A percentile compares a stretch with the other conserved stretches of the same genome.
Conservation (phyloP, 2,113 vertebrate species). For the Rhodinocichla rosea region DNA sequence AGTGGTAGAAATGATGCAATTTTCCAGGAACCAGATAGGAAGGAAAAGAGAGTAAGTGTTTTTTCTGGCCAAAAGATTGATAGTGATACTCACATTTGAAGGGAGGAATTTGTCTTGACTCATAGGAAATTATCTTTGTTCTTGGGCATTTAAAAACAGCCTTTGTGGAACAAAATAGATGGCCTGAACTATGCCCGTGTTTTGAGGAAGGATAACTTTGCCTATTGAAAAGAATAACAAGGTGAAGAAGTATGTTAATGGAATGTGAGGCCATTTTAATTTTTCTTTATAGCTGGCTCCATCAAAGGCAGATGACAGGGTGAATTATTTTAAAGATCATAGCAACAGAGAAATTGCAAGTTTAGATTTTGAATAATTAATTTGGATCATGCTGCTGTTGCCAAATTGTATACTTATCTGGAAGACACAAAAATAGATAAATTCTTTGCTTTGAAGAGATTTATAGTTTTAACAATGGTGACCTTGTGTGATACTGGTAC, state of each 20-base stretch:
- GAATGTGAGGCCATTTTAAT: neutral
- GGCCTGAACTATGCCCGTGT: neutral
- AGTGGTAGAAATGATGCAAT: neutral
- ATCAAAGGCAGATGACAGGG: neutral
- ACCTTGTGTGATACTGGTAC: neutral
- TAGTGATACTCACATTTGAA: neutral
- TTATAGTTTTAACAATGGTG: neutral
- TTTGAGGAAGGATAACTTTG: conserved; percentile 6
- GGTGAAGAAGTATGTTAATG: neutral
- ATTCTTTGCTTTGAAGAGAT: neutral
- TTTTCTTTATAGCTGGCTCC: neutral
- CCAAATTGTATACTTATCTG: neutral
- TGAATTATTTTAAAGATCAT: neutral
- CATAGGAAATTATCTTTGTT: conserved; percentile 29
- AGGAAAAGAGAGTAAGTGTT: neutral
- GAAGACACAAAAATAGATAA: neutral
- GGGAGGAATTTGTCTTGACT: conserved; percentile 21
- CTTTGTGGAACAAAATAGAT: neutral
- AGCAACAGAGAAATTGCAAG: neutral
- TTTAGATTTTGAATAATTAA: neutral
- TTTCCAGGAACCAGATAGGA: conserved; percentile 8
- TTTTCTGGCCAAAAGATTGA: neutral
- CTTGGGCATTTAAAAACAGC: neutral
- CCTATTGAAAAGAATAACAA: neutral
- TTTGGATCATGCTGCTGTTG: neutral